Conservation (phyloP, 2,888 invertebrate species). For the Drosophila prostipennis region DNA sequence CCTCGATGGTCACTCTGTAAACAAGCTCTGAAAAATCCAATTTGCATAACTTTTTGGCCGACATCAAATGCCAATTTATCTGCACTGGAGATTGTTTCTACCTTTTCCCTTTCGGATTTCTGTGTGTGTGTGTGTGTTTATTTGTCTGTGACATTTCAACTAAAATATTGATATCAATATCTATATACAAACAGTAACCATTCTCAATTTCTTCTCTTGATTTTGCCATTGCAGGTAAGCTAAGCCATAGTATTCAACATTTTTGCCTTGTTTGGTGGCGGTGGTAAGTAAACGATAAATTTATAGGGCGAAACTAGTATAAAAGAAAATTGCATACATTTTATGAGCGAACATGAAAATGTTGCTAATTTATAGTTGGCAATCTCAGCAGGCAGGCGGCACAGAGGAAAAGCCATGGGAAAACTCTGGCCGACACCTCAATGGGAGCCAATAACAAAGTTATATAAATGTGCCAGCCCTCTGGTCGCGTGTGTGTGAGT, state of each 20-base stretch:
- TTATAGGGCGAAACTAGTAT: constrained; percentile 20
- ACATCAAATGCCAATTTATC: constrained; percentile 34
- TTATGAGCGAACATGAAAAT: constrained; percentile 69
- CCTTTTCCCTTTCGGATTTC: neutral
- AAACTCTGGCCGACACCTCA: constrained; percentile 56
- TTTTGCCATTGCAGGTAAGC: constrained; percentile 64
- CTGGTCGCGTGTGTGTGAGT: constrained; percentile 19
- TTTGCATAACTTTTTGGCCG: constrained; percentile 38
- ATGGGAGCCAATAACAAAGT: constrained; percentile 67
- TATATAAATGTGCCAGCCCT: constrained; percentile 56
- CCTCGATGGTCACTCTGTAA: neutral
- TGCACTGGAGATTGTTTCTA: neutral
- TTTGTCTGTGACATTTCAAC: constrained; percentile 12
- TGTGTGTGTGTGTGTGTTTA: neutral
- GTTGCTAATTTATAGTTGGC: constrained; percentile 68
- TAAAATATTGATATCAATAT: constrained; percentile 39
- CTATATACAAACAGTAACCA: constrained; percentile 35
- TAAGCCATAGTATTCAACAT: constrained; percentile 42
- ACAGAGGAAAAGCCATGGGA: constrained; percentile 21
- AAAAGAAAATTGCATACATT: constrained; percentile 47
- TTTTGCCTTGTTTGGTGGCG: constrained; percentile 13
- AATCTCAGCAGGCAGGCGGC: constrained; percentile 48
- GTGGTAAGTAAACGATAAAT: constrained; percentile 66
- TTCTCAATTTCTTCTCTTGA: constrained; percentile 30
- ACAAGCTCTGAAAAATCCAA: constrained; percentile 23